Conservation (phyloP, 2,113 vertebrate species). For the Chloroceryle aenea region DNA sequence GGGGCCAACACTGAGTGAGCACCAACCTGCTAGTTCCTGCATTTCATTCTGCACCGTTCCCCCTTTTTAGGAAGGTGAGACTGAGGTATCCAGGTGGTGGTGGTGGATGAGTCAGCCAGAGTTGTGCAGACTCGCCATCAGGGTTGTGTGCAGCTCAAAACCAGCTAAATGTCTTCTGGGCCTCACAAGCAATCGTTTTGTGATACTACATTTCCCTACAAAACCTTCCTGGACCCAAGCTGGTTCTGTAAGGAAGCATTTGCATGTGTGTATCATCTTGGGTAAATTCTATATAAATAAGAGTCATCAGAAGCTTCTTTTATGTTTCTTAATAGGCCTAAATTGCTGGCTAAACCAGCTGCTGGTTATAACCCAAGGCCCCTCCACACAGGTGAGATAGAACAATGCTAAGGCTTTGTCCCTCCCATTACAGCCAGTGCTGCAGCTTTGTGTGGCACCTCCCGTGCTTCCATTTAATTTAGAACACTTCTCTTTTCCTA, state of each 20-base stretch:
- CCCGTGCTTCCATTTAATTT: accelerated
- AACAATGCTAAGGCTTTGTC: neutral
- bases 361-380: neutral
- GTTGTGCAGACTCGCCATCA: neutral
- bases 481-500: neutral
- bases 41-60: neutral
- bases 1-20: neutral
- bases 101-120: neutral
- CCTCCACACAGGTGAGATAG: neutral
- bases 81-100: neutral
- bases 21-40: neutral
- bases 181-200: neutral
- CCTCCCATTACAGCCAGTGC: neutral
- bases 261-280: neutral
- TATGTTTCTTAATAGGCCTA: neutral
- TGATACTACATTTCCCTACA: neutral
- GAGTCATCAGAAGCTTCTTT: neutral
- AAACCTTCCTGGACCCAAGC: neutral
- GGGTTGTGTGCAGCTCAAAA: neutral
- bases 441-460: neutral
- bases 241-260: neutral
- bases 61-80: neutral
- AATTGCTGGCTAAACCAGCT: neutral
- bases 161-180: neutral
- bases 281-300: neutral